phyloP scores from a whole-genome alignment of 2,113 vertebrate genomes.

The Pterocles orientalis region DNA sequence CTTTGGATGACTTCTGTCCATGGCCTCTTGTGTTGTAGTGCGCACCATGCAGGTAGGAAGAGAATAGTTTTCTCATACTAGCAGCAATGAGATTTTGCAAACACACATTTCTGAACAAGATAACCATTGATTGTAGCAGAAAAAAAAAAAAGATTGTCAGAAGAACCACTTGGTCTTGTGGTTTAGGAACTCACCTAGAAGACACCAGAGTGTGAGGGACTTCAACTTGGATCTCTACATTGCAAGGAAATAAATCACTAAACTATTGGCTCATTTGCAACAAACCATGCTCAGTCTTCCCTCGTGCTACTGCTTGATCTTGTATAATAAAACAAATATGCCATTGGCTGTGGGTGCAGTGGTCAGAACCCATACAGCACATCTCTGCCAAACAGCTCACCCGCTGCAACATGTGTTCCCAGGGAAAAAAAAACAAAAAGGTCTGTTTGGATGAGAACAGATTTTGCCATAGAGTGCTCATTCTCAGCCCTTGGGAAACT shows the following conservation, averaged over 20 bases:
- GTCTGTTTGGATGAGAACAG: neutral
- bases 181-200: neutral
- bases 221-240: rapidly evolving
- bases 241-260: neutral
- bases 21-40: neutral
- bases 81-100: neutral
- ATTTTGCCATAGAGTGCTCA: neutral
- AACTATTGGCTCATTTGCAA: neutral
- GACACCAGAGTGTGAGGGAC: neutral
- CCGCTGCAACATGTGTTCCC: neutral
- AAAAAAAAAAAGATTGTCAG: neutral
- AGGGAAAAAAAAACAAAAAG: neutral
- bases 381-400: neutral
- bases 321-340: neutral
- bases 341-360: neutral
- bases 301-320: neutral
- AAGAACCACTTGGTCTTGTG: neutral
- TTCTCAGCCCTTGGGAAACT: neutral
- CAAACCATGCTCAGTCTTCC: neutral
- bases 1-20: neutral
- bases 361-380: neutral
- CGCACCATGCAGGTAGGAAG: neutral
- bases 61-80: neutral
- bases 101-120: neutral
- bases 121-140: neutral